Conservation (phyloP, 1,140 invertebrate species). For the Mizuhopecten yessoensis region DNA sequence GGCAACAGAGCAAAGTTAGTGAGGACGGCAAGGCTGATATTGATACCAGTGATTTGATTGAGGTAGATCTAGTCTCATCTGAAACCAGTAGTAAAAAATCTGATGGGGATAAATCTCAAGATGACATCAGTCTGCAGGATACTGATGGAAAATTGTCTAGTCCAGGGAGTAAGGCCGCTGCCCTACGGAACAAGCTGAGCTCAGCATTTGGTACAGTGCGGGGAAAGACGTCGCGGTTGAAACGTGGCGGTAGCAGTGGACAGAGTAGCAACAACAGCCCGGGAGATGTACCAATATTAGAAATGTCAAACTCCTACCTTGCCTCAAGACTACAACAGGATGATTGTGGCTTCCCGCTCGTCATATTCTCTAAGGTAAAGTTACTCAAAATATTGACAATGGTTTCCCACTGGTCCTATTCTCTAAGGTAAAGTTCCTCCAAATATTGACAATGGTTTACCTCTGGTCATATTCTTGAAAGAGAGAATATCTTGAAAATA, state of each 20-base stretch:
- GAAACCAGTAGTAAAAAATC: slow-evolving; percentile 34
- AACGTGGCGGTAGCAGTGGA: slow-evolving; percentile 48
- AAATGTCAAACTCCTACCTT: slow-evolving; percentile 45
- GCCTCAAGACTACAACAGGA: slow-evolving; percentile 79
- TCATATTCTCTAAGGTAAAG: slow-evolving; percentile 92
- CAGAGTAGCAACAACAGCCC: slow-evolving; percentile 47
- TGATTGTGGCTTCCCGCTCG: slow-evolving; percentile 93
- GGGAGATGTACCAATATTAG: slow-evolving; percentile 40
- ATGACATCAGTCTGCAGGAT: not conserved
- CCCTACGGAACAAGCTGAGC: slow-evolving; percentile 72
- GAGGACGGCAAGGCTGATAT: not conserved
- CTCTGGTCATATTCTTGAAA: too few relatives aligned
- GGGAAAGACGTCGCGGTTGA: slow-evolving; percentile 24
- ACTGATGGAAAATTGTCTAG: slow-evolving; percentile 50
- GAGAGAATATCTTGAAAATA: too few relatives aligned
- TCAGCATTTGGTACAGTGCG: slow-evolving; percentile 68
- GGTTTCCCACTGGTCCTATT: too few relatives aligned
- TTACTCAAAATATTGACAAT: too few relatives aligned
- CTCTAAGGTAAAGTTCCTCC: too few relatives aligned
- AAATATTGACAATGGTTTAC: too few relatives aligned
- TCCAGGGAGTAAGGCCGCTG: slow-evolving; percentile 64
- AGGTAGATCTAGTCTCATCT: not conserved
- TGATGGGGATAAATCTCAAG: not conserved
- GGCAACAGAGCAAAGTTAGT: not conserved
- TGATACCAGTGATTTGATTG: not conserved